Percentiles rank a stretch among this genome's conserved stretches.
Conservation (phyloP, 1,140 invertebrate genomes). For the Macrotrachela quadricornifera region DNA sequence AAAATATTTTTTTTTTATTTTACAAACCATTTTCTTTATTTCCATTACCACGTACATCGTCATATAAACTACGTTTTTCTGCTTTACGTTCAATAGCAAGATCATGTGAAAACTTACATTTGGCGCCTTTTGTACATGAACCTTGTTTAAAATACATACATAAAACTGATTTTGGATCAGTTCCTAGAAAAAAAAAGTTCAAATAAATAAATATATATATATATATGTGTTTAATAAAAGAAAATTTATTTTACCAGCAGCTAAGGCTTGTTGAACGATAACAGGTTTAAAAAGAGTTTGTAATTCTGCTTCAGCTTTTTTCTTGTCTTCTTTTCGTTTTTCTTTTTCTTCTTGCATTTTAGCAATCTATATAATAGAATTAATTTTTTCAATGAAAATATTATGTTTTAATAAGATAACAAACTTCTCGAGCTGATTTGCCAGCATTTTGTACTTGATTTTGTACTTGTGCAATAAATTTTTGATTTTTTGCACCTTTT, state of each 20-base stretch:
- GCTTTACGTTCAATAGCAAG: conserved; percentile 73
- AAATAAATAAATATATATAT: no score
- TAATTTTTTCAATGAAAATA: no score
- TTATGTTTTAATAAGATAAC: background rate
- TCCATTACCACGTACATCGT: conserved; percentile 62
- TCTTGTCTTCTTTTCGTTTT: background rate
- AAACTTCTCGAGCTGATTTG: conserved; percentile 10
- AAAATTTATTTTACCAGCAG: no score
- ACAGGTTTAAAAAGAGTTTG: conserved; percentile 7
- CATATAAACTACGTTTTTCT: conserved; percentile 81
- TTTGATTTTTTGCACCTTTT: conserved; percentile 94
- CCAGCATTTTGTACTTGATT: conserved; percentile 76
- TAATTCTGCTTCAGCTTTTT: conserved; percentile 3
- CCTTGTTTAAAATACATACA: conserved; percentile 97
- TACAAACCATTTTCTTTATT: background rate
- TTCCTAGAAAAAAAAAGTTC: conserved; percentile 44
- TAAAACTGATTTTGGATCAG: conserved; percentile 89
- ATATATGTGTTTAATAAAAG: no score
- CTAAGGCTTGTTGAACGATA: background rate
- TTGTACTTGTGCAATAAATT: conserved; percentile 91
- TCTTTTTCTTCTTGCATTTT: background rate
- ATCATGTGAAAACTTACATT: conserved; percentile 91
- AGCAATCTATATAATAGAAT: background rate
- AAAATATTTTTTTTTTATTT: conserved; percentile 8
- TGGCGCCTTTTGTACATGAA: conserved; percentile 80